Conservation (phyloP, 2,797 vertebrate genomes). For the Pelochelys cantorii region DNA sequence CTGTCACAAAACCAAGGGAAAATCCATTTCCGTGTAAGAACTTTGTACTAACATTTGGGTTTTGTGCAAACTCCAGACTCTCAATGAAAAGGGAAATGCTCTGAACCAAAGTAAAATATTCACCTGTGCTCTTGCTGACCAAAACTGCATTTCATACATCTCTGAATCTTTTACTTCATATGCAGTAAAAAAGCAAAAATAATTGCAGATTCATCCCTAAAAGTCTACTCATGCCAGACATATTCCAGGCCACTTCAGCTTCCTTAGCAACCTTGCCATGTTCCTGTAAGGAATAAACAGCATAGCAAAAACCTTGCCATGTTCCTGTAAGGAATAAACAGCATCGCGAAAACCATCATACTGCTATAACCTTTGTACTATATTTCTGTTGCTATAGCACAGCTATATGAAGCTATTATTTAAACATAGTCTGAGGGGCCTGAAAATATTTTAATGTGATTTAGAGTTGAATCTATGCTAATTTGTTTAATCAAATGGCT, state of each 20-base stretch:
- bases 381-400: slow-evolving; percentile 24
- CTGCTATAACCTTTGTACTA: not conserved
- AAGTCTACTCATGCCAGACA: not conserved
- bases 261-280: not conserved
- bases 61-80: not conserved
- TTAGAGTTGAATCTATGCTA: not conserved
- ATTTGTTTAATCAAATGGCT: not conserved
- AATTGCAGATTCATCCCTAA: not conserved
- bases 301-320: fast-evolving
- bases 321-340: slow-evolving; percentile 14
- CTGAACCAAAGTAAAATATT: not conserved
- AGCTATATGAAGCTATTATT: not conserved
- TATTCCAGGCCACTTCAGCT: not conserved
- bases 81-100: not conserved
- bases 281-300: slow-evolving; percentile 21
- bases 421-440: not conserved
- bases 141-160: not conserved
- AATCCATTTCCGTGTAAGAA: not conserved
- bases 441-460: not conserved
- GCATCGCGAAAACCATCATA: not conserved
- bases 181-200: not conserved
- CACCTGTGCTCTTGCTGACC: not conserved
- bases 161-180: not conserved
- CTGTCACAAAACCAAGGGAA: not conserved
- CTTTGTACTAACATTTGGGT: not conserved